Base-by-base conservation (phyloP, 2,888 invertebrate genomes). In the Leptura quadrifasciata region DNA sequence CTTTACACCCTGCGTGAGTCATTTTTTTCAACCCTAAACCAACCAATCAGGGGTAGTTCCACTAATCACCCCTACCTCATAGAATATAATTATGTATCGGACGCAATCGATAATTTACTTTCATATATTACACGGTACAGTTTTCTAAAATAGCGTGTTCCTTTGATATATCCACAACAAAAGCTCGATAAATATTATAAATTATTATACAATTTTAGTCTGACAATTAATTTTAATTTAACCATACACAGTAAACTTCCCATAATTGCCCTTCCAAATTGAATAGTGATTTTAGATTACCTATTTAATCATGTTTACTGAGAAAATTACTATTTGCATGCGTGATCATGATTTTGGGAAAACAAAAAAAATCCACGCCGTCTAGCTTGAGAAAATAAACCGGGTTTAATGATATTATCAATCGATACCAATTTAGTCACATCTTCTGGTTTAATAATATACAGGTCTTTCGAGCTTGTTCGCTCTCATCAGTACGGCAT, bases 1-100 rank as follows among this genome's bases (percentile, higher is more conserved):
- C 89, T 89, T 89, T 89, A 89, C 89, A 89, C 90, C 89, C 89
- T 88, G 89, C 89, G 89, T 90, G 90, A 90, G 89, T 90, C 90
- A 90, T 88, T 88, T 90, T 89, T 89, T 88, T 87, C 88, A 88
- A 88, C 89, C 89, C 89, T 87, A 87, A 87, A 86, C 86, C 88
- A 86, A 88, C 89, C 89, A 89, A 89, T 89, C 88, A 87, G 88
- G 87, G 88, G 86, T 86, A 86, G 87, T 87, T 86, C 85, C 83
- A 87, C 88, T 89, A 89, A 89, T 89, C 89, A 89, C 89, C 89
- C 89, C 86, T 85, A 81, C 87, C 86, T 84, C 87, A 82, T 83
- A 83, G 87, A 87, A 89, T 87, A 88, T 89, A 89, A 90, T 89
- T 89, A 89, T 89, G 87, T 89, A 89, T 89, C 86, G 89, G 88